Evolutionary conservation across 2,888 invertebrate genomes (phyloP).

Genomic region (Sarcophaga rosellei): DNA sequence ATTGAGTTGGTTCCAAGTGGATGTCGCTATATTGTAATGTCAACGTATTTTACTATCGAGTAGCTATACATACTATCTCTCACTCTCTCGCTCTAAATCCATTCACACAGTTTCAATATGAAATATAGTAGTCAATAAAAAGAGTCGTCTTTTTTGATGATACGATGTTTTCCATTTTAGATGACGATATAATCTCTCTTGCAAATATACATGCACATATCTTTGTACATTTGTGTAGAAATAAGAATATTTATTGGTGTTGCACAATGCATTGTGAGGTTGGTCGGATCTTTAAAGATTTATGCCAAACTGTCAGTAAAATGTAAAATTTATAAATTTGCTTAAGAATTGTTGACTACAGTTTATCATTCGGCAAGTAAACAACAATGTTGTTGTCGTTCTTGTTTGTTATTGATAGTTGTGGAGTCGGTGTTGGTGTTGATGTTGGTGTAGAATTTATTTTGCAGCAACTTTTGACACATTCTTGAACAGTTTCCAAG

Average conservation of each 20-base stretch:
- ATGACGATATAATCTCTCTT: background rate
- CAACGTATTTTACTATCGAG: too few relatives aligned
- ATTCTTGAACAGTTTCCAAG: background rate
- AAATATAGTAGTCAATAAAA: too few relatives aligned
- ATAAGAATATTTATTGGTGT: background rate
- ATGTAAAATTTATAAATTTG: constrained; percentile 53
- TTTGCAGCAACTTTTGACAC: background rate
- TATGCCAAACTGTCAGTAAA: constrained; percentile 56
- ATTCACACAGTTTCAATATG: too few relatives aligned
- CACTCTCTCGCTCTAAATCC: too few relatives aligned
- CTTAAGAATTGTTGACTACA: constrained; percentile 31
- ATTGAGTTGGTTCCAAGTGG: too few relatives aligned
- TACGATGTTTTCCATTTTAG: too few relatives aligned
- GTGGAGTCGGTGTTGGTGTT: background rate
- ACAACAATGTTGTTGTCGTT: constrained; percentile 16
- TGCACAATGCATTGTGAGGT: constrained; percentile 22
- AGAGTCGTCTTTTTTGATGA: too few relatives aligned
- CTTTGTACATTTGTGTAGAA: background rate
- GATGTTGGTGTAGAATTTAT: background rate
- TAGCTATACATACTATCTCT: too few relatives aligned
- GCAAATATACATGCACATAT: background rate
- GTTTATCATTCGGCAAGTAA: constrained; percentile 19
- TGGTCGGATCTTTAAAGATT: constrained; percentile 36
- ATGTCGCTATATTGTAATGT: too few relatives aligned
- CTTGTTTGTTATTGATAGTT: background rate